These are phyloP conservation scores for Steinernema hermaphroditum DNA, from an alignment of 2,888 invertebrate species.

Conservation along the genomic window DNA sequence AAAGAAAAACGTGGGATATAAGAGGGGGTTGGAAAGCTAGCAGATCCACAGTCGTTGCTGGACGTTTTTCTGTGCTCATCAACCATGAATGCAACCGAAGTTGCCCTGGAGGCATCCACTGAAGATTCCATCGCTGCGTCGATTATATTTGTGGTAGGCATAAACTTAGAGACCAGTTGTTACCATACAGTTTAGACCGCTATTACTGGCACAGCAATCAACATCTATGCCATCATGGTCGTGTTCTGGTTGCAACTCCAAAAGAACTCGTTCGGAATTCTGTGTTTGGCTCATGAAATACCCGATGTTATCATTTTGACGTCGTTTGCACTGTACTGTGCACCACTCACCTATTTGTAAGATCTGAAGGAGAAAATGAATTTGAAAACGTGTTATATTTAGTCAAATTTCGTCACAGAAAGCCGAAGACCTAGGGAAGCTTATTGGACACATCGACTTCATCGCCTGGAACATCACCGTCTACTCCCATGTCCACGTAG, in stretches of 20 bases:
- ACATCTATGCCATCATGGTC: not conserved
- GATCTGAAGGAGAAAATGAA: too few species aligned
- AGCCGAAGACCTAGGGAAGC: too few species aligned
- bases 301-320: constrained; percentile 11
- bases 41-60: too few species aligned
- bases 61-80: too few species aligned
- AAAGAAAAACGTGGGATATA: too few species aligned
- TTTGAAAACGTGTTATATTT: too few species aligned
- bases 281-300: constrained; percentile 13
- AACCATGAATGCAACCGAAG: not conserved
- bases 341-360: constrained; percentile 14
- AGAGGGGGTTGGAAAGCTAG: too few species aligned
- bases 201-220: not conserved
- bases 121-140: not conserved
- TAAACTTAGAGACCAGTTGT: not conserved
- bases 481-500: constrained; percentile 16
- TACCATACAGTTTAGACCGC: not conserved
- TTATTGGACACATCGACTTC: not conserved
- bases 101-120: not conserved
- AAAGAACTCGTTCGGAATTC: constrained; percentile 11
- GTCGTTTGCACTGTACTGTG: not conserved
- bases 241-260: not conserved
- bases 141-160: not conserved
- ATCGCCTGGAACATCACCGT: constrained; percentile 24
- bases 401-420: too few species aligned